These are phyloP conservation scores for Oophaga sylvatica DNA, from an alignment of 2,797 vertebrate genomes.

Conservation along the genomic window DNA sequence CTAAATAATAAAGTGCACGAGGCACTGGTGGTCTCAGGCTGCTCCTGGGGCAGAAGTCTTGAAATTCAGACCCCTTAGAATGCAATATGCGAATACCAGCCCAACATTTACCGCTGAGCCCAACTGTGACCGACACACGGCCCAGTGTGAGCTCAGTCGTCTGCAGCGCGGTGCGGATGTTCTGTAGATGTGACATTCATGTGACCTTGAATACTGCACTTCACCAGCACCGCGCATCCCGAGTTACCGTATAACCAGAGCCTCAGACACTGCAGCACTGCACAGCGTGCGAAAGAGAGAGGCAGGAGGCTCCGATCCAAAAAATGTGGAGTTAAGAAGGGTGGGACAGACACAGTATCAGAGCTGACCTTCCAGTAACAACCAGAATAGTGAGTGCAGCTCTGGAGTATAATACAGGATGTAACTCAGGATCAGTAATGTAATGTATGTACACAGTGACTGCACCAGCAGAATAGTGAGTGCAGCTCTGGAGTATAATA, in stretches of 20 bases:
- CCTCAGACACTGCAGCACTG: too few relatives aligned
- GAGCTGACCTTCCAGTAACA: neutral
- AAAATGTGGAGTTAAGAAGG: too few relatives aligned
- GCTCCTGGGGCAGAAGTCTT: too few relatives aligned
- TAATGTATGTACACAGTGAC: constrained; percentile 5
- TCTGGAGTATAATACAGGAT: neutral
- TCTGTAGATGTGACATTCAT: neutral
- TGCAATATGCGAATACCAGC: neutral
- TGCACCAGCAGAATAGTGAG: constrained; percentile 1
- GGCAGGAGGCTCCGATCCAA: too few relatives aligned
- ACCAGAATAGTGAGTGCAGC: constrained; percentile 4
- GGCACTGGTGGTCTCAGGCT: neutral
- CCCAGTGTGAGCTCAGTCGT: neutral
- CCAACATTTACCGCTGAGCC: neutral
- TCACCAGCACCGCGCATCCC: neutral
- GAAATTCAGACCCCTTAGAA: neutral
- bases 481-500: neutral
- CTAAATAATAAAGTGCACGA: neutral
- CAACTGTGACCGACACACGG: neutral
- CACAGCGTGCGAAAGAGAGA: too few relatives aligned
- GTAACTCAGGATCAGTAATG: neutral
- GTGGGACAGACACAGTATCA: neutral
- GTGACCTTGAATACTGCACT: neutral
- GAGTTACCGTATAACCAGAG: neutral
- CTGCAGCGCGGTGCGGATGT: too few relatives aligned